Base-by-base conservation (phyloP, 2,888 invertebrate species). In the Hedychridium roseum region DNA sequence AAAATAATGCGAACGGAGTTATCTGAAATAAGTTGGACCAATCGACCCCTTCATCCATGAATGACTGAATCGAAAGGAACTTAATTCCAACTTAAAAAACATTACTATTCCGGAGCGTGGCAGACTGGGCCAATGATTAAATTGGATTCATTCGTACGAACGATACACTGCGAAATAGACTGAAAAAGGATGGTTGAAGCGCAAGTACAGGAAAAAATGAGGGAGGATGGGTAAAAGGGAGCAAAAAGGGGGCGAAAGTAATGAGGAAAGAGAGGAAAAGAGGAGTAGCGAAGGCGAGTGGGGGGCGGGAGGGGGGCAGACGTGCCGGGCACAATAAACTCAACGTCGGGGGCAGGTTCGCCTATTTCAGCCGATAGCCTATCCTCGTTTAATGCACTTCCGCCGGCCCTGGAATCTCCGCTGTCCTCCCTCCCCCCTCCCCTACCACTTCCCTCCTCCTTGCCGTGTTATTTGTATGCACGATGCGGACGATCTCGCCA, bases 321-420 rank as follows among this genome's bases (percentile, higher is more conserved):
- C 70, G 67, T 64, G 67, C 60, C 53, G 51, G 63, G 67, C 59
- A 71, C 65, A 67, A 67, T 65, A 64, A 71, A 68, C 61, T 56
- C 45, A 44, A 41, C 49, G 54, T 41, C 57, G 54, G 50, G n/a
- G n/a, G 59, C 59, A 63, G 60, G 59, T 67, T 70, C 67, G 60
- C 57, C 69, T 62, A 63, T 68, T 70, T 68, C 60, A 42, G 54
- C 41, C 54, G 63, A 60, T 59, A 51, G 53, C 54, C 59, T 59
- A 60, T 56, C 58, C 63, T 64, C 64, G 59, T 70, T 67, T 64
- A 69, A 71, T 67, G 66, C 57, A 62, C 63, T 68, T 71, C 65
- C 66, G 59, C 48, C 51, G 59, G 51, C 42, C 57, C 37, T 48
- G 43, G 56, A 61, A 55, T 62, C 64, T 61, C 54, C 50, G 57